Conservation (phyloP, 1,140 invertebrate genomes). For the Papilio machaon region DNA sequence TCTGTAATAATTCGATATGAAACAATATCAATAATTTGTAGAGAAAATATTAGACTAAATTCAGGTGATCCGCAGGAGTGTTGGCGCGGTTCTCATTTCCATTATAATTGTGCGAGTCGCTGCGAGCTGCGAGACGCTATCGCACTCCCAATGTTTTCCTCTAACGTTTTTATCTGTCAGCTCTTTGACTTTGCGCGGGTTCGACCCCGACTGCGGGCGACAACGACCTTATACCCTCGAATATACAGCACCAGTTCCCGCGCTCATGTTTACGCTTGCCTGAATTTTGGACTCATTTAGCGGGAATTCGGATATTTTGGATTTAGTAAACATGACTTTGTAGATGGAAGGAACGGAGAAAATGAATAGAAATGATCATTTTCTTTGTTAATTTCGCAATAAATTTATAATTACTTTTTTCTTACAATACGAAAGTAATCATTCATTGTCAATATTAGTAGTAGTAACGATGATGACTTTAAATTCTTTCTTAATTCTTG, state of each 20-base stretch:
- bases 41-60: neutral
- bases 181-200: constrained; percentile 70
- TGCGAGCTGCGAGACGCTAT: constrained; percentile 41
- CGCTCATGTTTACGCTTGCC: constrained; percentile 44
- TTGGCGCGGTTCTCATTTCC: constrained; percentile 23
- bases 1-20: neutral
- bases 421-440: neutral
- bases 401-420: neutral
- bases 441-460: neutral
- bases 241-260: constrained; percentile 54
- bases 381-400: constrained; percentile 1
- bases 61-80: constrained; percentile 9
- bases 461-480: too few relatives aligned
- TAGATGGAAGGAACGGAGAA: constrained; percentile 58
- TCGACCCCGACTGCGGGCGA: constrained; percentile 55
- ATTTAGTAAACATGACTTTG: constrained; percentile 69
- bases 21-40: neutral
- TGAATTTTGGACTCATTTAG: constrained; percentile 76
- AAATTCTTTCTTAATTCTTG: too few relatives aligned
- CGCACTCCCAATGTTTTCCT: constrained; percentile 71
- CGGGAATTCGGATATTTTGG: constrained; percentile 70
- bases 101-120: constrained; percentile 33
- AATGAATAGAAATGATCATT: constrained; percentile 39
- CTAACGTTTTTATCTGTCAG: constrained; percentile 74
- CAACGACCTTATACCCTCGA: constrained; percentile 54